These are phyloP conservation scores for Drosophila sulfurigaster DNA, from an alignment of 1,140 invertebrate species.

Conservation along the genomic window DNA sequence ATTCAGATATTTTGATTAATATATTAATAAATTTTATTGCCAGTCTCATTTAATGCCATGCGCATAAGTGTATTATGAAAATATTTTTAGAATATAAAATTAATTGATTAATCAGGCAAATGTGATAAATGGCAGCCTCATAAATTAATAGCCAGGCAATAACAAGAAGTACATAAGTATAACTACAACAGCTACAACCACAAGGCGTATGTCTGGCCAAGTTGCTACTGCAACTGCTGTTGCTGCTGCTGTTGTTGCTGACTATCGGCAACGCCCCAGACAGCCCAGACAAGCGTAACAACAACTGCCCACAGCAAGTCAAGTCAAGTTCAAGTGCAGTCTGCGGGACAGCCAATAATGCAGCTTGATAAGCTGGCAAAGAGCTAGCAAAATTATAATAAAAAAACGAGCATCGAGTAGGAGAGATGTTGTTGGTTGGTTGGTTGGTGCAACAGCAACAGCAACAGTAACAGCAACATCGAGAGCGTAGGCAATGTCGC, in stretches of 20 bases:
- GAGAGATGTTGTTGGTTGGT: conserved; percentile 20
- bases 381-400: conserved; percentile 57
- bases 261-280: conserved; percentile 73
- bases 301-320: conserved; percentile 79
- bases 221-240: conserved; percentile 38
- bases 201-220: conserved; percentile 61
- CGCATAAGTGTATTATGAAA: conserved; percentile 22
- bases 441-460: conserved; percentile 36
- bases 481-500: conserved; percentile 57
- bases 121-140: conserved; percentile 82
- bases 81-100: conserved; percentile 59
- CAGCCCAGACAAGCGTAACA: conserved; percentile 77
- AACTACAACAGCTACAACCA: conserved; percentile 39
- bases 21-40: conserved; percentile 18
- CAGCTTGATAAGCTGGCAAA: conserved; percentile 64
- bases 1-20: conserved; percentile 28
- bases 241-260: conserved; percentile 49
- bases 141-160: conserved; percentile 80
- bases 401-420: conserved; percentile 34
- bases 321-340: conserved; percentile 65
- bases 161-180: conserved; percentile 47
- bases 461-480: conserved; percentile 37
- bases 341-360: conserved; percentile 61
- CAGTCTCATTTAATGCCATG: conserved; percentile 13
- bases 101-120: conserved; percentile 83